Conservation (phyloP, 2,113 vertebrate genomes). For the Lucifuga dentata region DNA sequence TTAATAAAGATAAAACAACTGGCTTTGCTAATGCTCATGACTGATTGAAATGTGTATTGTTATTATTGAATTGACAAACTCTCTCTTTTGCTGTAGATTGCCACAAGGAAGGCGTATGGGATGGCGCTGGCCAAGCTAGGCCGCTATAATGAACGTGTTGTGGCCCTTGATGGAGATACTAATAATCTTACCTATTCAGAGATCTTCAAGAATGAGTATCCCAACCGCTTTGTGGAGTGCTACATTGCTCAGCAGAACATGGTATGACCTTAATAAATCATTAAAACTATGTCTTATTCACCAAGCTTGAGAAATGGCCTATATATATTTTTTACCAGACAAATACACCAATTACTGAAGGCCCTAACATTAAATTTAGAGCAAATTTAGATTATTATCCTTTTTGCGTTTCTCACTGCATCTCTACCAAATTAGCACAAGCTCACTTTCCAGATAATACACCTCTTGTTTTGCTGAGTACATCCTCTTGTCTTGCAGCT, state of each 20-base stretch:
- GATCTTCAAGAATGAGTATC: slow-evolving; percentile 94
- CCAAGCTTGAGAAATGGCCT: not conserved
- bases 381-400: too few relatives aligned
- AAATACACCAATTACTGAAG: not conserved
- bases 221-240: slow-evolving; percentile 93
- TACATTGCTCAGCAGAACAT: slow-evolving; percentile 97
- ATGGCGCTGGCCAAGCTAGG: slow-evolving; percentile 91
- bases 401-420: not conserved
- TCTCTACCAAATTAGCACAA: too few relatives aligned
- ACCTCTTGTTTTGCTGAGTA: slow-evolving; percentile 9
- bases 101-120: slow-evolving; percentile 94
- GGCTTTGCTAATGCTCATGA: not conserved
- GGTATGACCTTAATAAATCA: slow-evolving; percentile 76
- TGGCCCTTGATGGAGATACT: slow-evolving; percentile 93
- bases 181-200: slow-evolving; percentile 96
- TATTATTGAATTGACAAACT: not conserved
- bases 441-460: too few relatives aligned
- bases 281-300: not conserved
- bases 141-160: slow-evolving; percentile 88
- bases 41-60: too few relatives aligned
- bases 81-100: slow-evolving; percentile 79
- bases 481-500: slow-evolving; percentile 26
- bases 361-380: too few relatives aligned
- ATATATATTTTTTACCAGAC: not conserved
- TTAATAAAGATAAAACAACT: not conserved